phyloP scores from a whole-genome alignment of 2,888 invertebrate genomes.

The Trichopoda pennipes region DNA sequence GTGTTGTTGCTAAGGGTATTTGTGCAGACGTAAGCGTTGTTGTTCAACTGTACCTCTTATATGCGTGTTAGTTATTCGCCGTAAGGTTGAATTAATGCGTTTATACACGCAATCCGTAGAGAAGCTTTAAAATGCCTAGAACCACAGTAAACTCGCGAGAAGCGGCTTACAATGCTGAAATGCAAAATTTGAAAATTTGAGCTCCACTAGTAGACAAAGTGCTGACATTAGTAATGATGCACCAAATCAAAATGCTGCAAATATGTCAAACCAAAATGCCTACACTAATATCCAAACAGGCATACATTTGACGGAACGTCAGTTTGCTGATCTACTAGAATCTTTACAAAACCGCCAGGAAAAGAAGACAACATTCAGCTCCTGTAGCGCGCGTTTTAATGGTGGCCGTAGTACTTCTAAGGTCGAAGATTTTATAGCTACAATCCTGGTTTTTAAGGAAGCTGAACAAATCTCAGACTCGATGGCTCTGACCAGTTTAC shows the following conservation, averaged over 20 bases:
- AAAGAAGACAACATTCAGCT: conserved; percentile 16
- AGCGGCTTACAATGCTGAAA: background rate
- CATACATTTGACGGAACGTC: conserved; percentile 21
- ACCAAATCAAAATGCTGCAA: too few species aligned
- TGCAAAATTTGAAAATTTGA: background rate
- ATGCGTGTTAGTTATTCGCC: too few species aligned
- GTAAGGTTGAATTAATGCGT: too few species aligned
- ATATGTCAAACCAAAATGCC: background rate
- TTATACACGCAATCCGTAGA: too few species aligned
- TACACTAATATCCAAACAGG: background rate
- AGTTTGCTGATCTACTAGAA: conserved; percentile 15
- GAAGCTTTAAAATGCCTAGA: conserved; percentile 8
- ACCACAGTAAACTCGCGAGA: conserved; percentile 9
- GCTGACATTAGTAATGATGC: too few species aligned
- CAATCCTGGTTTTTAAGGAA: conserved; percentile 35
- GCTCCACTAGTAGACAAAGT: too few species aligned
- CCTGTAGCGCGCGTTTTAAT: conserved; percentile 46
- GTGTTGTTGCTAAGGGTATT: too few species aligned
- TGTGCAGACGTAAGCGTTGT: too few species aligned
- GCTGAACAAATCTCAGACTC: conserved; percentile 4
- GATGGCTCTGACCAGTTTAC: too few species aligned
- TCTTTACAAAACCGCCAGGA: conserved; percentile 14
- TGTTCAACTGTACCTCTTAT: too few species aligned
- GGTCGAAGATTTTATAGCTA: conserved; percentile 54
- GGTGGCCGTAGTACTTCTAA: conserved; percentile 38